A percentile compares a stretch with the other conserved stretches of the same genome.
Evolutionary conservation across 2,888 invertebrate genomes (phyloP).

Genomic region (Marronus borbonicus): DNA sequence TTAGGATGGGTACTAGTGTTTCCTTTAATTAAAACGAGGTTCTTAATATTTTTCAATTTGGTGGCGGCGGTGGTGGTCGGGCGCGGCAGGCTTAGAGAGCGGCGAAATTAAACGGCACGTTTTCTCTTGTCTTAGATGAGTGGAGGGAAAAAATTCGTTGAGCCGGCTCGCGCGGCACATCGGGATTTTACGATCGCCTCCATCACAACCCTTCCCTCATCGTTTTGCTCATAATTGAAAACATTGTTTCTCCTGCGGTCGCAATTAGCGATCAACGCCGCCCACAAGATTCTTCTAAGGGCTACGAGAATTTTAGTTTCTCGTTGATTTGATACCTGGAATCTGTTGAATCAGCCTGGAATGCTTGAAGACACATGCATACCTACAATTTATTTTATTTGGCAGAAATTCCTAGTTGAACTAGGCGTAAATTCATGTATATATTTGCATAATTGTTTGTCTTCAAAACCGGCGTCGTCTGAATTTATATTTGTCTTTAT

Average conservation of each 20-base stretch:
- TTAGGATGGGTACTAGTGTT: constrained; percentile 59
- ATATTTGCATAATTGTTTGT: too few relatives aligned
- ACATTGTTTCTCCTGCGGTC: constrained; percentile 68
- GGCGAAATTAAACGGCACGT: constrained; percentile 65
- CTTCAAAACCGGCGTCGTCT: too few relatives aligned
- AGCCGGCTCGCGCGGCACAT: constrained; percentile 60
- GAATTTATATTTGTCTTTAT: too few relatives aligned
- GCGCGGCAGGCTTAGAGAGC: background rate
- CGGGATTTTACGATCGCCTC: constrained; percentile 65
- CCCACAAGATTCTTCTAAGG: background rate
- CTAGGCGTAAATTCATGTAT: too few relatives aligned
- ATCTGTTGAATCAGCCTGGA: too few relatives aligned
- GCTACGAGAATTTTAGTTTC: too few relatives aligned
- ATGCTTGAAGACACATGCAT: too few relatives aligned
- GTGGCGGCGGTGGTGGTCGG: constrained; percentile 8
- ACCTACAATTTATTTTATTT: too few relatives aligned
- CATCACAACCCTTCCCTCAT: constrained; percentile 59
- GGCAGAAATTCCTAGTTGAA: too few relatives aligned
- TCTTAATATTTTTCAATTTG: constrained; percentile 69
- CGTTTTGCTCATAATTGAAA: constrained; percentile 66
- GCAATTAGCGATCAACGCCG: constrained; percentile 62
- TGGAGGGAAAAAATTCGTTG: constrained; percentile 35
- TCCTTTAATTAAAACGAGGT: constrained; percentile 68
- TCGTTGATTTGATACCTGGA: too few relatives aligned
- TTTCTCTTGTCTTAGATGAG: background rate